Evolutionary conservation across 2,113 vertebrate species (phyloP), one percentile per base, ranked within the genome.

Genomic region (Labeo rohita): DNA sequence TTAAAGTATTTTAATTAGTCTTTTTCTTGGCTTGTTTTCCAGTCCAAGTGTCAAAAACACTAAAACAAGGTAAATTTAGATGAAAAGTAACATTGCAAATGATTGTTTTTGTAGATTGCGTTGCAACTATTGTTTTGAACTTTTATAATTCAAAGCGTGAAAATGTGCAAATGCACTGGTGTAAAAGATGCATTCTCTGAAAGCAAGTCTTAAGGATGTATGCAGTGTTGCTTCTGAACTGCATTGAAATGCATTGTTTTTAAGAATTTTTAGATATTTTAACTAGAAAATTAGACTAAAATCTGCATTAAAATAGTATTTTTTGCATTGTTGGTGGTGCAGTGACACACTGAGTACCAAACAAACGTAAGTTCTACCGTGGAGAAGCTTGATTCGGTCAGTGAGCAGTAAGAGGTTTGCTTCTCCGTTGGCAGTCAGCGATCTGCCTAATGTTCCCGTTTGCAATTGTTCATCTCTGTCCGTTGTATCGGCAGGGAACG

Each of bases 401-500:
- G 39, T 43, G 16, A 10, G 16, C 68, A 74, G 45, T 75, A 15
- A 50, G n/a, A 75, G 72, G 47, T 49, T 74, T 0, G 0, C 23
- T 43, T 73, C 10, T 74, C 45, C 12, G 72, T 49, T n/a, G 72
- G 43, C 59, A 72, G 61, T 18, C 72, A 23, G 59, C 84, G 66
- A 86, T 45, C 49, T 81, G n/a, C 52, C 80, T 86, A 81, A 89
- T 70, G 39, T 84, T 59, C 15, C 73, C 66, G 8, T 39, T 72
- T 79, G 23, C 49, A 56, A n/a, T 84, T 45, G 3, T 47, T 80
- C 81, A 56, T 21, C 45, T 74, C 49, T 36, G 23, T 36, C 23
- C 8, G n/a, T 16, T 8, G 11, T 80, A 59, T 84, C 13, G 9
- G 49, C n/a, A 28, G 45, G 59, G 75, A 84, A 70, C 0, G 34